Percentiles rank a stretch among this genome's conserved stretches.
phyloP scores from a whole-genome alignment of 2,797 vertebrate genomes.

The Pantherophis alleghaniensis region DNA sequence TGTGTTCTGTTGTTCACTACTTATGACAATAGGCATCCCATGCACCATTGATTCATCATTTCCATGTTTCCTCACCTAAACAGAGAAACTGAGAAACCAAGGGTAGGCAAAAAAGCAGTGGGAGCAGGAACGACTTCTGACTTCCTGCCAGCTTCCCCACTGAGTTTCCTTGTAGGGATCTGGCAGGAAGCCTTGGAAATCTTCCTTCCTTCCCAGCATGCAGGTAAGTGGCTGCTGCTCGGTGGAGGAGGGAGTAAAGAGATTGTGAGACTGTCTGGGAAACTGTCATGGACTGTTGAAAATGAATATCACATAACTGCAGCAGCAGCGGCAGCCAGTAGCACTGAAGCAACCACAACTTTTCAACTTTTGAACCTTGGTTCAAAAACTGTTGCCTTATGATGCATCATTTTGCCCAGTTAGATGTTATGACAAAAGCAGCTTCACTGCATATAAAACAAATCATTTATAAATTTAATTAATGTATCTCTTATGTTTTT shows the following conservation, averaged over 20 bases:
- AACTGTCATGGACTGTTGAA: neutral
- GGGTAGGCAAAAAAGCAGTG: neutral
- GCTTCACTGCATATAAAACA: neutral
- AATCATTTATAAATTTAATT: neutral
- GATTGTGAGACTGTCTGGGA: neutral
- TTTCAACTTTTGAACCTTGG: neutral
- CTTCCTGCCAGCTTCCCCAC: neutral
- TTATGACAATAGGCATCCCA: neutral
- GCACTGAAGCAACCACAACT: neutral
- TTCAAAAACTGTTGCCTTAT: neutral
- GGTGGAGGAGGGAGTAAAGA: neutral
- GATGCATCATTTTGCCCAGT: neutral
- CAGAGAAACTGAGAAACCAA: neutral
- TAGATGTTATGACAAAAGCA: neutral
- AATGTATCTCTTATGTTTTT: neutral
- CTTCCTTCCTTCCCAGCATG: neutral
- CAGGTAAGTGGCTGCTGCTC: neutral
- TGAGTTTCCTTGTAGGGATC: neutral
- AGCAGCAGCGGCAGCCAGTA: neutral
- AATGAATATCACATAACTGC: neutral
- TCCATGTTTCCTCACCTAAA: neutral
- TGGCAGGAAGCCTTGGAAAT: neutral
- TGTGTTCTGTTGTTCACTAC: no score
- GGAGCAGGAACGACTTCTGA: neutral
- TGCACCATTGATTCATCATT: neutral